Conservation (phyloP, 1,140 invertebrate species). For the Monomorium pharaonis region DNA sequence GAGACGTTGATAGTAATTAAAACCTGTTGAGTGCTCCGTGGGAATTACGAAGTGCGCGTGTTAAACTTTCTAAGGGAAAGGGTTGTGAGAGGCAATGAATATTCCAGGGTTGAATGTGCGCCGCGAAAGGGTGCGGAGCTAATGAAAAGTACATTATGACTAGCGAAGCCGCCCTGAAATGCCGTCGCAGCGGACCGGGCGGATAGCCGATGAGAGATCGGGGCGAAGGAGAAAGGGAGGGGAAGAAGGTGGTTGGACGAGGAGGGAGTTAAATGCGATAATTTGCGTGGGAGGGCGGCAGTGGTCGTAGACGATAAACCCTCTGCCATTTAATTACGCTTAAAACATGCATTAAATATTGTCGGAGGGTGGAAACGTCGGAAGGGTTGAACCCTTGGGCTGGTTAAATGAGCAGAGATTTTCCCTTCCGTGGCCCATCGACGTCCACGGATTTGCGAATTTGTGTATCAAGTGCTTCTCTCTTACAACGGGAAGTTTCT, state of each 20-base stretch:
- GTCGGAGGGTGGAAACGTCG: slow-evolving; percentile 79
- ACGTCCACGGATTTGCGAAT: slow-evolving; percentile 64
- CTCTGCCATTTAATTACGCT: slow-evolving; percentile 83
- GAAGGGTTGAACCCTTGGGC: slow-evolving; percentile 81
- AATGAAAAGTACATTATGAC: slow-evolving; percentile 82
- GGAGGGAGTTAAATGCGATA: slow-evolving; percentile 80
- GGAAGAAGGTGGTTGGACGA: slow-evolving; percentile 63
- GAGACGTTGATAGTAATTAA: slow-evolving; percentile 76
- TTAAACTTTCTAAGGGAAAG: slow-evolving; percentile 72
- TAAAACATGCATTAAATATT: slow-evolving; percentile 83
- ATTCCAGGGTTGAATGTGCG: slow-evolving; percentile 79
- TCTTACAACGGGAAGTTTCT: background rate
- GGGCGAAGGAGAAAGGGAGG: slow-evolving; percentile 47
- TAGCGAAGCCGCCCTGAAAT: slow-evolving; percentile 57
- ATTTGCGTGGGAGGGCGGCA: slow-evolving; percentile 81
- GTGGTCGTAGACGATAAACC: slow-evolving; percentile 76
- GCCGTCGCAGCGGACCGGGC: slow-evolving; percentile 6
- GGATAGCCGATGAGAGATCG: slow-evolving; percentile 18
- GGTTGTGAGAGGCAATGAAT: slow-evolving; percentile 81
- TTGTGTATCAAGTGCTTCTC: slow-evolving; percentile 22
- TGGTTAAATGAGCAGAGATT: slow-evolving; percentile 81
- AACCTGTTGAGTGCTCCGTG: slow-evolving; percentile 80
- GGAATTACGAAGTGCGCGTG: slow-evolving; percentile 72
- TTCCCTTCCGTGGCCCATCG: slow-evolving; percentile 63
- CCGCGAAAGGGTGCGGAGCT: slow-evolving; percentile 78